Evolutionary conservation across 2,113 vertebrate genomes (phyloP), one percentile per base, ranked within the genome.

Genomic region (Oncorhynchus masou): DNA sequence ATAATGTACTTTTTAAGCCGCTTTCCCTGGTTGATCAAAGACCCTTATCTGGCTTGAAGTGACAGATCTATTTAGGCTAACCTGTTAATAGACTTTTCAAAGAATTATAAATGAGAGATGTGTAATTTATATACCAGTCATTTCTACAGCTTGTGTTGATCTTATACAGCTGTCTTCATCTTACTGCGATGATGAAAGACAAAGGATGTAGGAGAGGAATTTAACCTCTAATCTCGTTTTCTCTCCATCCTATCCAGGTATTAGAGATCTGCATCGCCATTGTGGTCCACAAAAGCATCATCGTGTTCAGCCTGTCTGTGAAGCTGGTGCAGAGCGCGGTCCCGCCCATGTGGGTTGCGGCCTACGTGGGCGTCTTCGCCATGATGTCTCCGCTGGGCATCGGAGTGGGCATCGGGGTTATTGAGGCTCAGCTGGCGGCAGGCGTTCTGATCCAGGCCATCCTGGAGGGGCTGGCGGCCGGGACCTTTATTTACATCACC

Each of bases 401-500:
- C 1, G 91, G 76, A 1, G 29, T 96, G 9, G 95, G 95, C 59
- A 92, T 96, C 70, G 83, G 88, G 0, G 92, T 97, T 68, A 92
- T 92, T 70, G 90, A 92, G 77, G 92, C 93, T 0, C 74, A 86
- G 39, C 71, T 93, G 0, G 51, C 84, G 4, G 68, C 85, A 0
- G 88, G 90, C 0, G 85, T 88, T 0, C 84, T 97, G n/a, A 90
- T 94, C 25, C 96, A 95, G 88, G 93, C 91, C 1, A 13, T 96
- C 51, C 86, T 97, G 81, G 95, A 96, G 84, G 95, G 96, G 2
- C 84, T 97, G 29, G 93, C 96, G 0, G 94, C 95, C 0, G 96
- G 96, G 2, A 97, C 96, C 0, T 97, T 97, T 65, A 48, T 97
- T 6, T 97, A 96, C 77, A 95, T 97, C 88, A 97, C 96, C 82